Percentiles rank a stretch among this genome's conserved stretches.
Evolutionary conservation across 2,113 vertebrate genomes (phyloP).

Genomic region (Laticauda colubrina): DNA sequence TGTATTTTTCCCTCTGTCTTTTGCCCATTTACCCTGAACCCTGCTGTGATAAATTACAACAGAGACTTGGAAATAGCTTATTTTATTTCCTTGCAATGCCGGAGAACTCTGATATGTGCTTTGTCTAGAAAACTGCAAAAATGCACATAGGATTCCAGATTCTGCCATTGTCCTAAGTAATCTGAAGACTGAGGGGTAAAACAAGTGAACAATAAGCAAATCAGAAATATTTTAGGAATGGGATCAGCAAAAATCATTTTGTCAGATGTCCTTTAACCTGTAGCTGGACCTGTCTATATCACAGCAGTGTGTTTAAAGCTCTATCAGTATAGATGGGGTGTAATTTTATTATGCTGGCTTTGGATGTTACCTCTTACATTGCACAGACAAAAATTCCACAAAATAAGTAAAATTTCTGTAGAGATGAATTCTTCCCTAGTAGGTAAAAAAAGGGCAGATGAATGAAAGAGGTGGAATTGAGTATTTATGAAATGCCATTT

Average conservation of each 20-base stretch:
- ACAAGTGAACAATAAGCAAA: not conserved
- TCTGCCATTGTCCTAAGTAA: not conserved
- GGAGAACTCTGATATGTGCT: not conserved
- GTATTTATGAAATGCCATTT: constrained; percentile 36
- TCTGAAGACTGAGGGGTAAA: not conserved
- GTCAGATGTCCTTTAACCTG: not conserved
- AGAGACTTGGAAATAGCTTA: not conserved
- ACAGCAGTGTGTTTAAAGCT: not conserved
- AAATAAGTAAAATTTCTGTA: not conserved
- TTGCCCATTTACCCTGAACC: not conserved
- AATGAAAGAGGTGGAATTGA: constrained; percentile 18
- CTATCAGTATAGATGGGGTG: not conserved
- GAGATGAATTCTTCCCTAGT: not conserved
- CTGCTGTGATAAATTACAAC: not conserved
- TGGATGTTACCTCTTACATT: constrained; percentile 6
- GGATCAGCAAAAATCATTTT: not conserved
- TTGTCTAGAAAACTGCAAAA: not conserved
- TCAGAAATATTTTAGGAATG: not conserved
- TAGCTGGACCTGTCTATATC: not conserved
- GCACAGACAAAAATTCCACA: constrained; percentile 5
- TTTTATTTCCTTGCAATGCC: not conserved
- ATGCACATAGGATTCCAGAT: not conserved
- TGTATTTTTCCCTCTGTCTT: not conserved
- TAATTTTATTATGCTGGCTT: not conserved
- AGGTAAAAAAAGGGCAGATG: not conserved